Evolutionary conservation across 2,797 vertebrate species (phyloP), one percentile per base, ranked within the genome.

Genomic region (Pangasius krempfi): DNA sequence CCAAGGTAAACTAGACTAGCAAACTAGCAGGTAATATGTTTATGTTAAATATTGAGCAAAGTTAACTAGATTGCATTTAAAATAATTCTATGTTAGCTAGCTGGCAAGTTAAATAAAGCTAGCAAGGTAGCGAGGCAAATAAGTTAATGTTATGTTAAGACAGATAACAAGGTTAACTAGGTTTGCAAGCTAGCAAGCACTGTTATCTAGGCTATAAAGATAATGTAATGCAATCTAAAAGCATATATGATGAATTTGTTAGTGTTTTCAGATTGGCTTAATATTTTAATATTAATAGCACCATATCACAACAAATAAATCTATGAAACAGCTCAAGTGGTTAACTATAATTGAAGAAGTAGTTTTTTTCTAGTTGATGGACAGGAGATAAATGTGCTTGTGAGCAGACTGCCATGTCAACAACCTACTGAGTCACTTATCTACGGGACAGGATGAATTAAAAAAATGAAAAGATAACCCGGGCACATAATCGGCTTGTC

Each of bases 291-390:
- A 66, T 4, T 33, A n/a, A n/a, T 64, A 44, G 40, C 27, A 64
- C 16, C 58, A 27, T 83, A 37, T 81, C 30, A 81, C n/a, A 13
- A 18, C 30, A 83, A 47, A 66, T 83, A 30, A n/a, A 83, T 83
- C 40, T 62, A 25, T 14, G 13, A 62, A 44, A 82, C 37, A 16
- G 13, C 80, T 62, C 30, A 1, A 82, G 37, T 13, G 50, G 1
- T 9, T 56, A 56, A 30, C 47, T 18, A 8, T 30, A 18, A 33
- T 27, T 6, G 33, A 81, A 60, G 4, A 44, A 79, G 16, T 12
- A 7, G 40, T 37, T 83, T 13, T 10, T 22, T 27, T 18, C 7
- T 14, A 18, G 25, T 47, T 50, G 60, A 83, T 66, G 60, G 40
- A 66, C 25, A 30, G 81, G 27, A 20, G 37, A 64, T 62, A 83